Evolutionary conservation across 2,797 vertebrate species (phyloP).

Genomic region (Rhabdomys pumilio): DNA sequence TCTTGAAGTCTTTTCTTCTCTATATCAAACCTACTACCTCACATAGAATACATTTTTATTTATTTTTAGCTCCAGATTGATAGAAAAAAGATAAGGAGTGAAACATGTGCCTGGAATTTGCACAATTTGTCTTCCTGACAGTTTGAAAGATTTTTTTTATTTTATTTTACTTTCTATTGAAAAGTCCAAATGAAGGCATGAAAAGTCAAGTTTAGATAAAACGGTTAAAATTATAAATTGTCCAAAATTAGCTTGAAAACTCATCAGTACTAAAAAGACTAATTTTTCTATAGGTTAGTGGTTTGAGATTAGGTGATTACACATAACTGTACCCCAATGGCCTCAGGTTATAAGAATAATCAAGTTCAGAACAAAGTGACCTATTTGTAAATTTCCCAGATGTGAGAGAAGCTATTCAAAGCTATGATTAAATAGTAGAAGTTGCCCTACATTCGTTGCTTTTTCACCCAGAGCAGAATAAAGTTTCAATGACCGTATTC

Average conservation of each 20-base stretch:
- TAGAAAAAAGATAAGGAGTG: neutral
- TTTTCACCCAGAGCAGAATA: neutral
- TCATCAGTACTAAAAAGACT: neutral
- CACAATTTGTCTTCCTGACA: neutral
- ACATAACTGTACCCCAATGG: slow-evolving; percentile 41
- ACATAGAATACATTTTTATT: neutral
- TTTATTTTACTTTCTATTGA: neutral
- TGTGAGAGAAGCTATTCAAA: slow-evolving; percentile 11
- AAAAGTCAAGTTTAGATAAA: slow-evolving; percentile 24
- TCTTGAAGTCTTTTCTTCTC: neutral
- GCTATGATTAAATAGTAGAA: slow-evolving; percentile 29
- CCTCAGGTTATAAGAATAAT: neutral
- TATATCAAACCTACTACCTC: neutral
- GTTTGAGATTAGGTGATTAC: slow-evolving; percentile 12
- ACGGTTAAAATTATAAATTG: neutral
- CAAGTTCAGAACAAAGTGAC: slow-evolving; percentile 19
- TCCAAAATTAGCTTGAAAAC: slow-evolving; percentile 33
- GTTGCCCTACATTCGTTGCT: neutral
- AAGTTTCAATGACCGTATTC: slow-evolving; percentile 3
- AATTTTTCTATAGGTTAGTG: slow-evolving; percentile 18
- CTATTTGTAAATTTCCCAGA: slow-evolving; percentile 43
- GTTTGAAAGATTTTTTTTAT: neutral
- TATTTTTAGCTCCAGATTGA: neutral
- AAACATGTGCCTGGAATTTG: neutral
- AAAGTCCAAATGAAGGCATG: slow-evolving; percentile 61